phyloP scores from a whole-genome alignment of 2,797 vertebrate genomes.

The Hippoglossus hippoglossus region DNA sequence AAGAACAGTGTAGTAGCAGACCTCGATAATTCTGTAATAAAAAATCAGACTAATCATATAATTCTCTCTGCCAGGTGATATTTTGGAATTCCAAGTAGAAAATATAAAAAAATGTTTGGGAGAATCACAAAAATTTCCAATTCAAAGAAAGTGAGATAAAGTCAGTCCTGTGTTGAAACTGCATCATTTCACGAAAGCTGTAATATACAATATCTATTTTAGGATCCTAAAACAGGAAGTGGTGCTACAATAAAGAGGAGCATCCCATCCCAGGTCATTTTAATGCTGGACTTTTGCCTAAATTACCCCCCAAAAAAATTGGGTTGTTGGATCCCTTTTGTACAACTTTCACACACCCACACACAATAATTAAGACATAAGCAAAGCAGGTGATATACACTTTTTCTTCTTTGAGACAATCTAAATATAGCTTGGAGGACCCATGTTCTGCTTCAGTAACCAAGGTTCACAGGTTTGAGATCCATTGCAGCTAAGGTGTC shows the following conservation, averaged over 20 bases:
- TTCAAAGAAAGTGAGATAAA: slow-evolving; percentile 14
- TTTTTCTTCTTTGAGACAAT: background rate
- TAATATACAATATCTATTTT: slow-evolving; percentile 36
- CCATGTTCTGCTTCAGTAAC: background rate
- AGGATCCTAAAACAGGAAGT: slow-evolving; percentile 34
- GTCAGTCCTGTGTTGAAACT: slow-evolving; percentile 16
- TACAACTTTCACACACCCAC: slow-evolving; percentile 12
- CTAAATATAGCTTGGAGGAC: slow-evolving; percentile 4
- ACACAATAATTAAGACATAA: slow-evolving; percentile 18
- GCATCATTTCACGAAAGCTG: slow-evolving; percentile 14
- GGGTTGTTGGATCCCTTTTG: slow-evolving; percentile 23
- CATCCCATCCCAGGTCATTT: slow-evolving; percentile 21
- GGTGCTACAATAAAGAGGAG: slow-evolving; percentile 17
- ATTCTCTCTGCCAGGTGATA: background rate
- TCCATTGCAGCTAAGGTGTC: background rate
- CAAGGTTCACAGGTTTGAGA: background rate
- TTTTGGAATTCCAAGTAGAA: background rate
- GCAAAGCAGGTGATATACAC: background rate
- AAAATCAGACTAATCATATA: background rate
- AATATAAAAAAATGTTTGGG: background rate
- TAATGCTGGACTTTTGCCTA: slow-evolving; percentile 42
- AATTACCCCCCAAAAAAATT: slow-evolving; percentile 38
- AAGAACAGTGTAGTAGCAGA: background rate
- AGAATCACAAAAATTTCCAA: slow-evolving; percentile 13
- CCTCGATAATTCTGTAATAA: slow-evolving; percentile 14